These are phyloP conservation scores for Drosophila kohkoa DNA, from an alignment of 1,140 invertebrate species.

Conservation along the genomic window DNA sequence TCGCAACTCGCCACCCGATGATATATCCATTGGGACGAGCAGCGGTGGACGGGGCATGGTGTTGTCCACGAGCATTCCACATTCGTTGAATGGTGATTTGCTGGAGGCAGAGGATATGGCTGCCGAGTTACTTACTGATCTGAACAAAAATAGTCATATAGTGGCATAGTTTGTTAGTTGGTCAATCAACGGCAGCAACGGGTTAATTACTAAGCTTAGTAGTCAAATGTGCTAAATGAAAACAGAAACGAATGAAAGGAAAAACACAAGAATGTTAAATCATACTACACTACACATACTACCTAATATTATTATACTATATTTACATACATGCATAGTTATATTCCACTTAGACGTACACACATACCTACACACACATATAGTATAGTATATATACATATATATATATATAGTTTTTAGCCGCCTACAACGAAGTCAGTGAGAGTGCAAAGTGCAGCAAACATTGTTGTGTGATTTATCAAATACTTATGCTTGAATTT, in stretches of 20 bases:
- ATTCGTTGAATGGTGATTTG: constrained; percentile 79
- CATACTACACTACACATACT: constrained; percentile 43
- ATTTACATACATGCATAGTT: constrained; percentile 49
- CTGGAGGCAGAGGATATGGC: constrained; percentile 78
- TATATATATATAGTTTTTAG: constrained; percentile 59
- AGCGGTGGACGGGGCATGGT: constrained; percentile 65
- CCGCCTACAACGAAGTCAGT: constrained; percentile 73
- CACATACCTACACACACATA: not conserved
- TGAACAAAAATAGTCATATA: constrained; percentile 84
- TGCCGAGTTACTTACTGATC: constrained; percentile 78
- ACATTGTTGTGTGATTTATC: constrained; percentile 77
- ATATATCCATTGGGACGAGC: constrained; percentile 63
- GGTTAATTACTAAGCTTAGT: constrained; percentile 74
- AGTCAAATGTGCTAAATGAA: constrained; percentile 74
- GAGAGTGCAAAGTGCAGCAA: constrained; percentile 50
- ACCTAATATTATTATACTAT: constrained; percentile 41
- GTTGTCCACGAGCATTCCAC: constrained; percentile 71
- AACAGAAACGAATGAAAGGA: not conserved
- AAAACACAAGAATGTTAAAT: constrained; percentile 55
- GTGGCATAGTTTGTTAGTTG: constrained; percentile 69
- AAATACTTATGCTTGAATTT: constrained; percentile 72
- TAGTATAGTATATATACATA: constrained; percentile 11
- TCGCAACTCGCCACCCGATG: constrained; percentile 74
- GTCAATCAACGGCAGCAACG: constrained; percentile 44
- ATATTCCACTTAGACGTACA: constrained; percentile 36